phyloP scores from a whole-genome alignment of 53 echinoderm and acorn worm genomes.

The Zoroaster sp. region DNA sequence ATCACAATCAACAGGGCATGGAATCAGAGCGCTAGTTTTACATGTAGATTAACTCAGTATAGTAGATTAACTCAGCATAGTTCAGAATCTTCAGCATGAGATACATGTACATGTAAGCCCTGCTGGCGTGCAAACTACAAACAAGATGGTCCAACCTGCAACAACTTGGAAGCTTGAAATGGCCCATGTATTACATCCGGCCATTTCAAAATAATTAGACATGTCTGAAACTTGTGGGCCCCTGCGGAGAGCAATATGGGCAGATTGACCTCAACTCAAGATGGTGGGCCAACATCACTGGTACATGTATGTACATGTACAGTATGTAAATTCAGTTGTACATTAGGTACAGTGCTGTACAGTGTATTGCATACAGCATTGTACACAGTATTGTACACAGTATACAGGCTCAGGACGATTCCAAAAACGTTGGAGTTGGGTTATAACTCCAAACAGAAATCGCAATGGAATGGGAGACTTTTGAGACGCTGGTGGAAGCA shows the following conservation, averaged over 20 bases:
- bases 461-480: too few species aligned
- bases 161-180: too few species aligned
- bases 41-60: too few species aligned
- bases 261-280: constrained; percentile 35
- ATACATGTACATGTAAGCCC: too few species aligned
- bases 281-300: constrained; percentile 3
- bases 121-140: too few species aligned
- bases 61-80: too few species aligned
- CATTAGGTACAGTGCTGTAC: neutral
- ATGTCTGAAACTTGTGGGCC: neutral
- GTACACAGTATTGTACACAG: neutral
- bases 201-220: constrained; percentile 17
- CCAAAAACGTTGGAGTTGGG: neutral
- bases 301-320: too few species aligned
- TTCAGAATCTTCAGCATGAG: too few species aligned
- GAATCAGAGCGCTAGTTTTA: too few species aligned
- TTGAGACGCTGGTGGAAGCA: too few species aligned
- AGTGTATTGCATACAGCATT: neutral
- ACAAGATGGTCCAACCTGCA: too few species aligned
- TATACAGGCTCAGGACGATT: neutral
- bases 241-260: neutral
- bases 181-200: neutral
- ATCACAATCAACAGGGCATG: too few species aligned
- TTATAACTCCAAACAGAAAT: neutral
- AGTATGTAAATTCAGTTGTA: neutral